A percentile compares a stretch with the other conserved stretches of the same genome.
These are phyloP conservation scores for Pseudomugil tenellus DNA, from an alignment of 2,797 vertebrate genomes.

Conservation along the genomic window DNA sequence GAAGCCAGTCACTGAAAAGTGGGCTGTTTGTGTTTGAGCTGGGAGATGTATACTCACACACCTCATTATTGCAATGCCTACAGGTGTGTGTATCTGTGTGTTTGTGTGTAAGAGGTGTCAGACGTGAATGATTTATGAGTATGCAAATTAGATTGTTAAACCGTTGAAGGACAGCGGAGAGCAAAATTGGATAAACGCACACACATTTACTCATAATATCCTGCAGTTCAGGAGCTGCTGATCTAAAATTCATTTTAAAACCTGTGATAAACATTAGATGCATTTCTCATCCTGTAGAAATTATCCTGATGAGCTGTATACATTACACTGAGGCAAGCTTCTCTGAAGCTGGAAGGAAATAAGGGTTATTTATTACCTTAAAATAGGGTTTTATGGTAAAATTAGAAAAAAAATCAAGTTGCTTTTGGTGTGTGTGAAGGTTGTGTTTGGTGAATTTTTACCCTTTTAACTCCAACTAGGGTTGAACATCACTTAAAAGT, in stretches of 20 bases:
- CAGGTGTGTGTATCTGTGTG: constrained; percentile 44
- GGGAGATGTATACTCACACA: constrained; percentile 32
- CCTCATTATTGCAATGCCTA: constrained; percentile 52
- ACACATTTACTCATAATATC: constrained; percentile 28
- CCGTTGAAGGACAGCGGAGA: constrained; percentile 66
- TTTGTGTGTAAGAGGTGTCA: constrained; percentile 43
- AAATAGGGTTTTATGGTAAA: background rate
- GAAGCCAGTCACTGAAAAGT: background rate
- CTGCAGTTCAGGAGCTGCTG: constrained; percentile 37
- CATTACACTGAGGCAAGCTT: background rate
- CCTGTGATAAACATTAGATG: constrained; percentile 31
- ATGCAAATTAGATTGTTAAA: constrained; percentile 73
- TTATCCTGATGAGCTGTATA: constrained; percentile 37
- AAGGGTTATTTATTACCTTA: constrained; percentile 1
- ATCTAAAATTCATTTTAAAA: constrained; percentile 31
- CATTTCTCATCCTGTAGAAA: constrained; percentile 31
- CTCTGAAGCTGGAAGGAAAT: constrained; percentile 28
- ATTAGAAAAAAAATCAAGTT: background rate
- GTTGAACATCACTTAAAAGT: no score
- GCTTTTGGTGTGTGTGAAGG: background rate
- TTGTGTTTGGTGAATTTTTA: no score
- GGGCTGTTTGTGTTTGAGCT: constrained; percentile 23
- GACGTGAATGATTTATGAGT: constrained; percentile 81
- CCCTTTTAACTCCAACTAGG: no score
- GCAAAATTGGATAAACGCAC: constrained; percentile 19